Evolutionary conservation across 2,797 vertebrate species (phyloP), one percentile per base, ranked within the genome.

Genomic region (Diplodus sargus): DNA sequence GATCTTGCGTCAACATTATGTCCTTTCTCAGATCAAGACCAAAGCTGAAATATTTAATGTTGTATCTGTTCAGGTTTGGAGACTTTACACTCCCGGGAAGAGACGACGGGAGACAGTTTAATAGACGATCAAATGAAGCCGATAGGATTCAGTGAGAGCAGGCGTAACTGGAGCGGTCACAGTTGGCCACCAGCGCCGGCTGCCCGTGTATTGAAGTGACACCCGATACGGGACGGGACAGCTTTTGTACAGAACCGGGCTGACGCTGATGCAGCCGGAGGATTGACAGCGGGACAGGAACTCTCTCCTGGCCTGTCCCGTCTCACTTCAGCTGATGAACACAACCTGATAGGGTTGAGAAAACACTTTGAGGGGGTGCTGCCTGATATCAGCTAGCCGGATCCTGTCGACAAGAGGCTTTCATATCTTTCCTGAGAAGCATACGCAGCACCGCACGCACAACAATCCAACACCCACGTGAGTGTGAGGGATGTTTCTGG

Each of bases 281-380:
- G 79, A 85, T 7, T 84, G 78, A 85, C 71, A 66, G 75, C 0
- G 2, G 78, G 73, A 84, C 81, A 84, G 51, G 72, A 72, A 54
- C 78, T 74, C 72, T 83, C 78, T 88, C 62, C 69, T 42, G 62
- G 68, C 64, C 42, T 76, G 74, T 89, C 70, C 74, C 45, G 14
- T 81, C 79, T 84, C 76, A 85, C 81, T 82, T 88, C 84, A 62
- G 81, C 74, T 87, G 87, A 92, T 86, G 81, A 92, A 86, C 76
- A 91, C 76, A 87, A 93, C 82, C 83, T 81, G 92, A 92, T 94
- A 89, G 82, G 78, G 78, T 75, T 80, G 49, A 71, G 70, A 68
- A 77, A 66, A 87, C 28, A 64, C 80, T 80, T 62, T 70, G 66
- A 79, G 76, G 81, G 82, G 79, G 75, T 20, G 70, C 71, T 72